phyloP scores from a whole-genome alignment of 2,113 vertebrate species.

The Mesoclemmys tuberculata region DNA sequence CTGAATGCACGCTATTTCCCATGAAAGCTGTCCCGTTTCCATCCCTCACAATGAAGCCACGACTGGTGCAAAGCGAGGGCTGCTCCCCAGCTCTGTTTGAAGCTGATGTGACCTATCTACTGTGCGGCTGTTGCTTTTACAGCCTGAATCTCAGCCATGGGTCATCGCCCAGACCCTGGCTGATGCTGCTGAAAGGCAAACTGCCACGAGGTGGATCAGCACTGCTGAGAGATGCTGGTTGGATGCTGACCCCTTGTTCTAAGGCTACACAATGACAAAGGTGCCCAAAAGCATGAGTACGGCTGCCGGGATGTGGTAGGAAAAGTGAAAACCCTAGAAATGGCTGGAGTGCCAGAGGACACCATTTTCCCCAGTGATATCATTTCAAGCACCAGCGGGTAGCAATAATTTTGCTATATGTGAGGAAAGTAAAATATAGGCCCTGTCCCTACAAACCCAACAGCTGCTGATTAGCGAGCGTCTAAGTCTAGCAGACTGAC shows the following conservation, averaged over 20 bases:
- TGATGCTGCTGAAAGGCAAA: neutral
- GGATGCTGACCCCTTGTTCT: neutral
- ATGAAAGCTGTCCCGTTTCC: neutral
- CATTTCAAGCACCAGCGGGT: neutral
- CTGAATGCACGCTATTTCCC: no score
- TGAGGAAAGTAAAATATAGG: neutral
- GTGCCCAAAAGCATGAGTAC: neutral
- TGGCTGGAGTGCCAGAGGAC: no score
- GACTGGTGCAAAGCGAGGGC: neutral
- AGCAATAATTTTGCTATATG: neutral
- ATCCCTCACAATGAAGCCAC: neutral
- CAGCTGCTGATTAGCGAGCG: neutral
- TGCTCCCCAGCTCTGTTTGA: rapidly evolving
- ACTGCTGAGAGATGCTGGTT: neutral
- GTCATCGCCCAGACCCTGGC: neutral
- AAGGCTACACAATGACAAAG: neutral
- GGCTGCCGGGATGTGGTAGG: no score
- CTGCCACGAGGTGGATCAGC: neutral
- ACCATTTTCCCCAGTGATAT: neutral
- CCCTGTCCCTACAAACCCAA: neutral
- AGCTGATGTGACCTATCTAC: rapidly evolving
- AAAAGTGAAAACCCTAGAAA: no score
- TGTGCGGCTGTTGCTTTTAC: neutral
- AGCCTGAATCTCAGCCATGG: neutral
- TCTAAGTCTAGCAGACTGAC: rapidly evolving